Evolutionary conservation across 2,888 invertebrate genomes (phyloP), one percentile per base, ranked within the genome.

Genomic region (Polyommatus icarus): DNA sequence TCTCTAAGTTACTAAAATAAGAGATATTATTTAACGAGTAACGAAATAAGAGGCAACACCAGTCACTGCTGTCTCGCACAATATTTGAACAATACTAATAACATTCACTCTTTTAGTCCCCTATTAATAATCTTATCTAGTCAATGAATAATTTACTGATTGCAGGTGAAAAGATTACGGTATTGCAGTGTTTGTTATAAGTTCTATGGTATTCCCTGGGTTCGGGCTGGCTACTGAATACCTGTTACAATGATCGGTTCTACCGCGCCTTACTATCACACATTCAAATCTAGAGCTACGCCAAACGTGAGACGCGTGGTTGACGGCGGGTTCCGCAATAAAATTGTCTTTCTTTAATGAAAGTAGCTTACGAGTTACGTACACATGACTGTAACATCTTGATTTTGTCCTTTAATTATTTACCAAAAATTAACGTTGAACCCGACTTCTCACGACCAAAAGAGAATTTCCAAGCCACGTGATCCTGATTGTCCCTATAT

Each of bases 41-140:
- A 72, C 72, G 36, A 72, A 29, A 71, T 24, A 1, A 24, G 24
- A 36, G 29, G n/a, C 57, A 54, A 71, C 18, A 46, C 20, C 20
- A 61, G 29, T 67, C 81, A 80, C 81, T 79, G 57, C 50, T 46
- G 84, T 83, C 80, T 82, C 83, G 59, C 67, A 32, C 67, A 77
- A 76, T 50, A 77, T 75, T 79, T 83, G 83, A 87, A 83, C 81
- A 84, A 81, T 82, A 91, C 91, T 91, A 86, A 80, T 85, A 84
- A 84, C 83, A 82, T 84, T 85, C 81, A 82, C 84, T 84, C 83
- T 85, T 84, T 84, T 85, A 85, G 83, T 84, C 82, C 84, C 84
- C 84, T 84, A 83, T 85, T 84, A 85, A 86, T 82, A 84, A 83
- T 84, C 83, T 90, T 91, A 92, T 92, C 91, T 82, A 80, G 80